Evolutionary conservation across 2,888 invertebrate genomes (phyloP).

Genomic region (Omphaloscelis lunosa): DNA sequence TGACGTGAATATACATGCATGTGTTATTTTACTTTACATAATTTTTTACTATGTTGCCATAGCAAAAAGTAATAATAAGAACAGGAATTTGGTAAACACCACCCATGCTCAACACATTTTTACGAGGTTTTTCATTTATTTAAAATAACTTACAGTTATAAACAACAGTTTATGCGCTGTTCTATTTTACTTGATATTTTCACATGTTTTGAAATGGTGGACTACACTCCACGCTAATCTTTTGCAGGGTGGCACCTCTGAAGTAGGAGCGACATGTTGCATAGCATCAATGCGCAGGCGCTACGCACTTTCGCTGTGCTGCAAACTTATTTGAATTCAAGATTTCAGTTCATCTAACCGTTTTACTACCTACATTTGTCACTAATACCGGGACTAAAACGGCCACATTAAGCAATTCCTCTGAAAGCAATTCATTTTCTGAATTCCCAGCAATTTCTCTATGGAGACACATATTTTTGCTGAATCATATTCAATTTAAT

Average conservation of each 20-base stretch:
- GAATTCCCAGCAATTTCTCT: too few species aligned
- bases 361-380: background rate
- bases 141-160: background rate
- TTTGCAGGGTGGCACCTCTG: background rate
- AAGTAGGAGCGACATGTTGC: constrained; percentile 32
- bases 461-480: too few species aligned
- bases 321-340: background rate
- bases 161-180: background rate
- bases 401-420: too few species aligned
- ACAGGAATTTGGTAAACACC: background rate
- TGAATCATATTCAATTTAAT: too few species aligned
- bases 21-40: too few species aligned
- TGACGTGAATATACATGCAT: background rate
- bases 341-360: background rate
- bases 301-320: background rate
- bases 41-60: background rate
- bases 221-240: background rate
- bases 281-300: constrained; percentile 12
- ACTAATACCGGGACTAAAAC: too few species aligned
- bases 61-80: background rate
- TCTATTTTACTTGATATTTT: background rate
- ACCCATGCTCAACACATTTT: background rate
- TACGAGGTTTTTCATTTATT: background rate
- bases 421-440: too few species aligned
- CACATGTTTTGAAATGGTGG: background rate